Evolutionary conservation across 2,113 vertebrate species (phyloP).

Genomic region (Nesogale talazaci): DNA sequence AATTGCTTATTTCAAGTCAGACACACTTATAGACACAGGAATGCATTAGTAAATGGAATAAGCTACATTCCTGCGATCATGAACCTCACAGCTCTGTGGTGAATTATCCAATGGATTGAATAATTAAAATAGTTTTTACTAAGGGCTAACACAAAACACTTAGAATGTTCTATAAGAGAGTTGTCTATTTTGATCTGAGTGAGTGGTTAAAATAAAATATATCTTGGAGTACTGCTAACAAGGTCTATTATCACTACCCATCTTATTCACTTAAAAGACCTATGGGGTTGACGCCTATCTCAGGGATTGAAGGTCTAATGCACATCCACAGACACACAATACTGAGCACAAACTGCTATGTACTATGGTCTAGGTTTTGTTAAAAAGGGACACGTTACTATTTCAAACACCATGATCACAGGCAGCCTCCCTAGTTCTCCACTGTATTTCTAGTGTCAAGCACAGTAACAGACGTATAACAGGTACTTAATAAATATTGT

Average conservation of each 20-base stretch:
- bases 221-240: not conserved
- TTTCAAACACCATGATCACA: not conserved
- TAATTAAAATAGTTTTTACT: not conserved
- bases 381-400: not conserved
- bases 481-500: not conserved
- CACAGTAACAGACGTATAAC: not conserved
- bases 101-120: not conserved
- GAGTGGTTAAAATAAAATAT: not conserved
- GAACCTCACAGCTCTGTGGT: not conserved
- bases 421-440: not conserved
- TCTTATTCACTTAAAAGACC: not conserved
- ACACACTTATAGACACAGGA: not conserved
- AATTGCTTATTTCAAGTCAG: not conserved
- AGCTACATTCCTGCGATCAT: not conserved
- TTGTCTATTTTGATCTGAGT: not conserved
- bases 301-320: not conserved
- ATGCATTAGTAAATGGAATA: not conserved
- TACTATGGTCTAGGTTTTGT: too few relatives aligned
- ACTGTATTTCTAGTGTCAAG: not conserved
- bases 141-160: not conserved
- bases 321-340: not conserved
- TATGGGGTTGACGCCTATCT: not conserved
- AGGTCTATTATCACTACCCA: not conserved
- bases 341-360: too few relatives aligned
- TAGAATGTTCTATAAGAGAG: not conserved